Conservation (phyloP, 2,888 invertebrate species). For the Blomia tropicalis region DNA sequence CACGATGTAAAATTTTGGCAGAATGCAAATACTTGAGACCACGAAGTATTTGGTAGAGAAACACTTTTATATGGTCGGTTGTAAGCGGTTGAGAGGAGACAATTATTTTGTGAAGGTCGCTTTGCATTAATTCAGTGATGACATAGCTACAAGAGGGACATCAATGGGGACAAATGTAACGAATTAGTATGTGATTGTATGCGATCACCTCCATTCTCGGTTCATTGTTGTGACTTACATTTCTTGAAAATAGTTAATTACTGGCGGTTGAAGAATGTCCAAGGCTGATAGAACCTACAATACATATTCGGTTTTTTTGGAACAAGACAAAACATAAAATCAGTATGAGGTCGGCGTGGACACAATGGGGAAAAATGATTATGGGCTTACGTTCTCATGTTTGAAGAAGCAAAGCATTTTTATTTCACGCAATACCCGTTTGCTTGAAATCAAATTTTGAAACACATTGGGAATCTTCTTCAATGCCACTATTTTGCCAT, state of each 20-base stretch:
- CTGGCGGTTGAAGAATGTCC: conserved; percentile 96
- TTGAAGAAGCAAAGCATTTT: conserved; percentile 99
- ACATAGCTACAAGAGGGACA: conserved; percentile 60
- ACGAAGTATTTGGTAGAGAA: conserved; percentile 98
- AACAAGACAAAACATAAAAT: background rate
- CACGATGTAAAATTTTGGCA: conserved; percentile 89
- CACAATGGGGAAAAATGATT: conserved; percentile 28
- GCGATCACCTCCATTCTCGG: too few relatives aligned
- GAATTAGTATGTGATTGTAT: background rate
- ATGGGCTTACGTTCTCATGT: conserved; percentile 87
- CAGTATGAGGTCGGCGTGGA: background rate
- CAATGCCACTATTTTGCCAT: conserved; percentile 90
- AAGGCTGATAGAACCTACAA: conserved; percentile 87
- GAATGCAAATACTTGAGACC: conserved; percentile 97
- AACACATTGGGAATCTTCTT: conserved; percentile 99
- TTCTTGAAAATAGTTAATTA: conserved; percentile 98
- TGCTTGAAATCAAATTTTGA: conserved; percentile 96
- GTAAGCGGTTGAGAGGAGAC: conserved; percentile 97
- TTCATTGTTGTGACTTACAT: conserved; percentile 63
- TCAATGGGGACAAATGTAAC: conserved; percentile 19
- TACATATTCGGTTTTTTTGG: conserved; percentile 26
- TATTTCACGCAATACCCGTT: conserved; percentile 93
- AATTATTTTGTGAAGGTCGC: conserved; percentile 99
- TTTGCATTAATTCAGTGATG: conserved; percentile 96
- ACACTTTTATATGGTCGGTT: conserved; percentile 99